phyloP scores from a whole-genome alignment of 2,797 vertebrate genomes.

The Trichosurus vulpecula region DNA sequence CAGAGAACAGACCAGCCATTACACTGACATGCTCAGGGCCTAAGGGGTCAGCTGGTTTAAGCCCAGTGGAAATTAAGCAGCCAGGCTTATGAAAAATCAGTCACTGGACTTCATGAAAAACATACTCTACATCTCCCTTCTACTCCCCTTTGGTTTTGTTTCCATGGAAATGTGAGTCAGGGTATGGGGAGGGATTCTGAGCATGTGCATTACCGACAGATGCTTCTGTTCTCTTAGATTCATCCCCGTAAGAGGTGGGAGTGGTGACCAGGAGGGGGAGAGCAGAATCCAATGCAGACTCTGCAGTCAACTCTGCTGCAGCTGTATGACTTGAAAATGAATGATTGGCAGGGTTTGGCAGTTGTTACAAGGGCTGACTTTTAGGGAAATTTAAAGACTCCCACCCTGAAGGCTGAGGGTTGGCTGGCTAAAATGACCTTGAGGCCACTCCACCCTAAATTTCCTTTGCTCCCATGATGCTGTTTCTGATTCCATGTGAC shows the following conservation, averaged over 20 bases:
- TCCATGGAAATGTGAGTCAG: neutral
- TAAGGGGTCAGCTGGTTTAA: neutral
- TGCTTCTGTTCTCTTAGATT: neutral
- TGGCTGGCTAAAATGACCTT: neutral
- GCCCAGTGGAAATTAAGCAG: neutral
- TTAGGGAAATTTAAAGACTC: neutral
- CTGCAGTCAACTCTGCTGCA: neutral
- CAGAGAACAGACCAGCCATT: neutral
- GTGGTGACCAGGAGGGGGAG: neutral
- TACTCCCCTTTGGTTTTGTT: neutral
- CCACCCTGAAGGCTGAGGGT: neutral
- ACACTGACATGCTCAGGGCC: neutral
- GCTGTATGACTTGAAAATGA: neutral
- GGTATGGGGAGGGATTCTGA: neutral
- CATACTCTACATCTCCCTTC: neutral
- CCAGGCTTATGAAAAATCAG: neutral
- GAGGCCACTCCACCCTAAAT: neutral
- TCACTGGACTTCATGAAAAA: neutral
- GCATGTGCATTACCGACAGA: neutral
- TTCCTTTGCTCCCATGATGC: neutral
- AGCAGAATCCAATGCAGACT: neutral
- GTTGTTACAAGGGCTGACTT: neutral
- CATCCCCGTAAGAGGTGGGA: neutral
- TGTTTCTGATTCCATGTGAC: neutral
- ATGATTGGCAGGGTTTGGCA: neutral